Conservation (phyloP, 2,888 invertebrate species). For the Megastigmus dorsalis region DNA sequence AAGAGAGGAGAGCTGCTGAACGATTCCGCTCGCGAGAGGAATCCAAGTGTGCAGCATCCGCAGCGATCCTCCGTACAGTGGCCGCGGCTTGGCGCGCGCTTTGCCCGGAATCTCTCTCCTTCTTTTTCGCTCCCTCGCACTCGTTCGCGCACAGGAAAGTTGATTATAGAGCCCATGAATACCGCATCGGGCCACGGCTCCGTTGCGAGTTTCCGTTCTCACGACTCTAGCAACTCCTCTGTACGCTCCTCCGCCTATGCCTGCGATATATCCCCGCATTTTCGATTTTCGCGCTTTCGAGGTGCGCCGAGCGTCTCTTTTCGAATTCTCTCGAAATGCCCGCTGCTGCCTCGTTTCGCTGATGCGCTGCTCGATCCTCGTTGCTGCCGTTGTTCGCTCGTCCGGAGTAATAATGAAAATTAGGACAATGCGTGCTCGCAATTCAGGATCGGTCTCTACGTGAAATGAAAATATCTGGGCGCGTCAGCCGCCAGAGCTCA, state of each 20-base stretch:
- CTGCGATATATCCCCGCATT: slow-evolving; percentile 7
- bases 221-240: slow-evolving; percentile 4
- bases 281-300: slow-evolving; percentile 36
- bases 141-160: slow-evolving; percentile 36
- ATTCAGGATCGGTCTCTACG: slow-evolving; percentile 4
- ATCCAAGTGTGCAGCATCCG: too few relatives aligned
- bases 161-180: slow-evolving; percentile 37
- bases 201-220: slow-evolving; percentile 34
- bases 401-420: slow-evolving; percentile 29
- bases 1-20: slow-evolving; percentile 1
- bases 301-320: slow-evolving; percentile 14
- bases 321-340: slow-evolving; percentile 9
- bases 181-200: slow-evolving; percentile 24
- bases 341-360: slow-evolving; percentile 1
- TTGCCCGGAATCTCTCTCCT: slow-evolving; percentile 2
- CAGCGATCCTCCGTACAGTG: too few relatives aligned
- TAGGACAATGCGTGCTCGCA: slow-evolving; percentile 43
- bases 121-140: background rate
- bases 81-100: background rate
- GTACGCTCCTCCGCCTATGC: too few relatives aligned
- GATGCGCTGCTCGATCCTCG: background rate
- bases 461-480: slow-evolving; percentile 8
- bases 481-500: background rate
- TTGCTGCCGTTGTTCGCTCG: too few relatives aligned
- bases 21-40: slow-evolving; percentile 26